These are phyloP conservation scores for Batillaria attramentaria DNA, from an alignment of 1,140 invertebrate species.

Conservation along the genomic window DNA sequence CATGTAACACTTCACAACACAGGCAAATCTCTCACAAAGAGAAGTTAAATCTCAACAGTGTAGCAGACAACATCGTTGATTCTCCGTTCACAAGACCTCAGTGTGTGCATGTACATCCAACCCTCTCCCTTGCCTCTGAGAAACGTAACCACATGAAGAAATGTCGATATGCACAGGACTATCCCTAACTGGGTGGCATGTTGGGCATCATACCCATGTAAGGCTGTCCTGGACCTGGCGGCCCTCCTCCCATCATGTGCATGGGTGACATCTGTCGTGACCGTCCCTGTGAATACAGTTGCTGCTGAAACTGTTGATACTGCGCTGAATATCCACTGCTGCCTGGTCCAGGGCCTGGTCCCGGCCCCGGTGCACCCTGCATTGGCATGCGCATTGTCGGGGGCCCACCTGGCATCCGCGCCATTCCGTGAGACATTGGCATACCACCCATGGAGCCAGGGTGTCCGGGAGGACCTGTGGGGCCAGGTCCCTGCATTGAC, in stretches of 20 bases:
- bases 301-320: slow-evolving; percentile 69
- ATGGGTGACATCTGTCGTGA: slow-evolving; percentile 62
- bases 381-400: slow-evolving; percentile 48
- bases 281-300: slow-evolving; percentile 63
- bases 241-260: slow-evolving; percentile 54
- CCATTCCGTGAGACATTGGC: slow-evolving; percentile 34
- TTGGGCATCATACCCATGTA: slow-evolving; percentile 60
- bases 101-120: no score
- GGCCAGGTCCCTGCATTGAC: slow-evolving; percentile 51
- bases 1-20: no score
- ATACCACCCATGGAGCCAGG: slow-evolving; percentile 17
- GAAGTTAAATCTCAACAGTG: no score
- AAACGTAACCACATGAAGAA: no score
- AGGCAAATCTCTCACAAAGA: no score
- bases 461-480: slow-evolving; percentile 29
- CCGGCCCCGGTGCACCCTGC: slow-evolving; percentile 32
- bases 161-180: no score
- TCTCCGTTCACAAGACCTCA: no score
- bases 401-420: slow-evolving; percentile 41
- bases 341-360: slow-evolving; percentile 36
- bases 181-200: slow-evolving; percentile 54
- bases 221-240: slow-evolving; percentile 44
- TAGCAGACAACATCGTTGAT: no score
- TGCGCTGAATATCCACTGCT: slow-evolving; percentile 52
- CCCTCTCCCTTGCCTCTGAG: no score